Percentiles rank a stretch among this genome's conserved stretches.
These are phyloP conservation scores for Nasonovia ribisnigri DNA, from an alignment of 2,888 invertebrate species.

Conservation along the genomic window DNA sequence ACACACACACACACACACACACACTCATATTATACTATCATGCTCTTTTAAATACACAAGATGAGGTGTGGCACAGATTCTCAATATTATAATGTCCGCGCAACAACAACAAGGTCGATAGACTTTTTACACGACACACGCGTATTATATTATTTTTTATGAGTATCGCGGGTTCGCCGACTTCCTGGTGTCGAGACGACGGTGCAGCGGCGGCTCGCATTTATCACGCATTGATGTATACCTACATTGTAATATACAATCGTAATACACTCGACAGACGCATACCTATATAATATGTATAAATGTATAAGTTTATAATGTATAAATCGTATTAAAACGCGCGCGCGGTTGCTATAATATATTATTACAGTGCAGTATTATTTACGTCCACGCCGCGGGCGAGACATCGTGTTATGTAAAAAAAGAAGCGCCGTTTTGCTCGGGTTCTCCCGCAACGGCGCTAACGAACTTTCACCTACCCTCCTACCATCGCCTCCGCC, in stretches of 20 bases:
- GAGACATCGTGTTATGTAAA: not conserved
- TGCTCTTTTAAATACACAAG: not conserved
- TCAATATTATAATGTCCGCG: conserved; percentile 10
- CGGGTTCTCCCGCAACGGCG: conserved; percentile 27
- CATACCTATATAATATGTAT: not conserved
- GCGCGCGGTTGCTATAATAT: not conserved
- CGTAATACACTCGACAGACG: not conserved
- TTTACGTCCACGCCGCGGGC: not conserved
- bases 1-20: not conserved
- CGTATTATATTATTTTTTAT: conserved; percentile 1
- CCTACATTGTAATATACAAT: not conserved
- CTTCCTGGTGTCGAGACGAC: conserved; percentile 32
- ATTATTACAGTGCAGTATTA: not conserved
- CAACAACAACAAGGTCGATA: conserved; percentile 41
- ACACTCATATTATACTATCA: not conserved
- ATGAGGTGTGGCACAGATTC: conserved; percentile 46
- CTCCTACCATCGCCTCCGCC: too few relatives aligned
- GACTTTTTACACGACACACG: not conserved
- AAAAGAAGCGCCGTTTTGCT: conserved; percentile 48
- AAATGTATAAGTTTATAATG: too few relatives aligned
- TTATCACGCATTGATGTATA: not conserved
- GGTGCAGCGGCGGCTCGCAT: not conserved
- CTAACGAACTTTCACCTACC: conserved; percentile 50
- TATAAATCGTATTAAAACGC: not conserved
- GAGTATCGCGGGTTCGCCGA: conserved; percentile 36